Conservation (phyloP, 2,797 vertebrate species). For the Threskiornis aethiopicus region DNA sequence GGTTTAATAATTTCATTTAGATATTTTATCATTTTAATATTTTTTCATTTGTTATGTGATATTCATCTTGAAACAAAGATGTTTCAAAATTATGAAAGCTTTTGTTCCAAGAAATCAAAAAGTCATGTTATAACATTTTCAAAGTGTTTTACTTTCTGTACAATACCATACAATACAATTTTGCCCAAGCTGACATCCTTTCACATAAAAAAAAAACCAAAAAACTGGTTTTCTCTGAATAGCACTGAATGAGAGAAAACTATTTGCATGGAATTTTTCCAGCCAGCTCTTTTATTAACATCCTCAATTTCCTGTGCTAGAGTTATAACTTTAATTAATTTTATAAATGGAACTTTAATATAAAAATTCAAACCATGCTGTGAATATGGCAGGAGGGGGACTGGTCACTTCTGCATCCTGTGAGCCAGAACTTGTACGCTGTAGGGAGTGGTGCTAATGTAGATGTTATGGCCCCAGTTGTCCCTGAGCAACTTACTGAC, state of each 20-base stretch:
- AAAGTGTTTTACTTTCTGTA: not conserved
- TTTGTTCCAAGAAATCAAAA: not conserved
- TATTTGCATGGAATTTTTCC: not conserved
- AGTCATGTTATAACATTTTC: not conserved
- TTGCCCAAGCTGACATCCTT: not conserved
- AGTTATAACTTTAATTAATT: constrained; percentile 15
- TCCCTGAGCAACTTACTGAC: not conserved
- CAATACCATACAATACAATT: not conserved
- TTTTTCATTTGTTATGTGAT: not conserved
- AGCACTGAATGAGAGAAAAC: not conserved
- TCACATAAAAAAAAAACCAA: not conserved
- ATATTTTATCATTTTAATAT: not conserved
- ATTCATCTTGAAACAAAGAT: not conserved
- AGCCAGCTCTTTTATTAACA: not conserved
- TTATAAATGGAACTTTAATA: not conserved
- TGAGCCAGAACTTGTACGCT: accelerated
- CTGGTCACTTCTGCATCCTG: not conserved
- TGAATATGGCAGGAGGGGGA: not conserved
- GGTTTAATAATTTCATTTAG: not conserved
- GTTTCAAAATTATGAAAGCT: not conserved
- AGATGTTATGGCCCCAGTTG: not conserved
- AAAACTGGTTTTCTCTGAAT: not conserved
- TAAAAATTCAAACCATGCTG: not conserved
- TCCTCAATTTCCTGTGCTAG: not conserved
- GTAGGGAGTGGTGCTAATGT: not conserved